Conservation (phyloP, 2,888 invertebrate genomes). For the Mylabris sibirica region DNA sequence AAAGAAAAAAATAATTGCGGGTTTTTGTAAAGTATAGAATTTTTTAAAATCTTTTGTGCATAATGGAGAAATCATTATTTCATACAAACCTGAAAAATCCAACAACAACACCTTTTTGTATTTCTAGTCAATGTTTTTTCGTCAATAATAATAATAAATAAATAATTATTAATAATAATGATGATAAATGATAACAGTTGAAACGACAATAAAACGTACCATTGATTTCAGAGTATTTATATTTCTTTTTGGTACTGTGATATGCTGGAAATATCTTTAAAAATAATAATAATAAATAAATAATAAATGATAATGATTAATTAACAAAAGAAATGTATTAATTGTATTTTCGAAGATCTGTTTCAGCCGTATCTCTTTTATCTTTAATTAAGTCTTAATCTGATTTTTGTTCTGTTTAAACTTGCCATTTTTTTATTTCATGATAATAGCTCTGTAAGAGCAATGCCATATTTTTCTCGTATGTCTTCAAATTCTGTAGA, state of each 20-base stretch:
- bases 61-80: no score
- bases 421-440: conserved; percentile 38
- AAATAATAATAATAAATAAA: conserved; percentile 14
- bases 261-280: conserved; percentile 44
- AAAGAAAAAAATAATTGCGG: no score
- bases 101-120: conserved; percentile 35
- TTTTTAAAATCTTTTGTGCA: conserved; percentile 20
- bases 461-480: conserved; percentile 35
- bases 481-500: not conserved
- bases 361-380: conserved; percentile 7
- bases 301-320: not conserved
- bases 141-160: conserved; percentile 31
- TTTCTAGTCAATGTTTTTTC: conserved; percentile 49
- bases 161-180: not conserved
- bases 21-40: conserved; percentile 31
- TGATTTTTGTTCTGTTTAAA: conserved; percentile 15
- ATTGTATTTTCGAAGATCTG: conserved; percentile 14
- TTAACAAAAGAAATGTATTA: conserved; percentile 11
- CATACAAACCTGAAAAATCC: no score
- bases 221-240: conserved; percentile 43
- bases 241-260: conserved; percentile 50
- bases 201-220: conserved; percentile 51
- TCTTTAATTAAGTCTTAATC: not conserved
- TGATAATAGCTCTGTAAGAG: conserved; percentile 28
- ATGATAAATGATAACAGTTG: conserved; percentile 37